phyloP scores from a whole-genome alignment of 2,113 vertebrate genomes.

The Ranitomeya imitator region DNA sequence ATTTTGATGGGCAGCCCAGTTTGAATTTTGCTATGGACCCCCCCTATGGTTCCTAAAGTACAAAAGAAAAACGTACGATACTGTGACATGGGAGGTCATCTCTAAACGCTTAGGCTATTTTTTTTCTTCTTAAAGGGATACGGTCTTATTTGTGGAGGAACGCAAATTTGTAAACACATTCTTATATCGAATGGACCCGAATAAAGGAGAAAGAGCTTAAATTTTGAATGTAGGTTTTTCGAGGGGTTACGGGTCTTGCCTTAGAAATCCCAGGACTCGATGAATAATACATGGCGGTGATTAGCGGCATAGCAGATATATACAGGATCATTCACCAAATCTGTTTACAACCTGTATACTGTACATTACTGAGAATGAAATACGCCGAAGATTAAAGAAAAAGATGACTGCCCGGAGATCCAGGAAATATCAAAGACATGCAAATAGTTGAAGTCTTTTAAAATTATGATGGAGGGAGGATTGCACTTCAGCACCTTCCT shows the following conservation, averaged over 20 bases:
- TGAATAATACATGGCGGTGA: background rate
- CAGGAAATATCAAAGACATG: constrained; percentile 44
- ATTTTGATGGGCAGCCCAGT: no score
- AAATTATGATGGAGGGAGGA: background rate
- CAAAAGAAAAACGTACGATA: no score
- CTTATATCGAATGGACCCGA: background rate
- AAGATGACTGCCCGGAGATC: background rate
- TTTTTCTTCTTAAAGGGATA: no score
- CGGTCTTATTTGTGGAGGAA: no score
- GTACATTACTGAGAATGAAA: background rate
- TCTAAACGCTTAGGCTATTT: no score
- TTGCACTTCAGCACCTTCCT: background rate
- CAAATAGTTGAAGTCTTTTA: background rate
- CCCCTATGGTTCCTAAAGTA: no score
- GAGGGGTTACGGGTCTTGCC: background rate
- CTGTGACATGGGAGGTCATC: no score
- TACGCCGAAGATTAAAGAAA: constrained; percentile 22
- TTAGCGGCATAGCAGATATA: background rate
- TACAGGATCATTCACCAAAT: background rate
- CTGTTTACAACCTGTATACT: constrained; percentile 14
- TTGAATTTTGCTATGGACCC: no score
- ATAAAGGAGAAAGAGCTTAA: background rate
- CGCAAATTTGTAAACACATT: no score
- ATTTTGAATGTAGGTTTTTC: background rate
- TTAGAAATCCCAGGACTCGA: background rate